Evolutionary conservation across 2,888 invertebrate species (phyloP), one percentile per base, ranked within the genome.

Genomic region (Chymomyza amoena): DNA sequence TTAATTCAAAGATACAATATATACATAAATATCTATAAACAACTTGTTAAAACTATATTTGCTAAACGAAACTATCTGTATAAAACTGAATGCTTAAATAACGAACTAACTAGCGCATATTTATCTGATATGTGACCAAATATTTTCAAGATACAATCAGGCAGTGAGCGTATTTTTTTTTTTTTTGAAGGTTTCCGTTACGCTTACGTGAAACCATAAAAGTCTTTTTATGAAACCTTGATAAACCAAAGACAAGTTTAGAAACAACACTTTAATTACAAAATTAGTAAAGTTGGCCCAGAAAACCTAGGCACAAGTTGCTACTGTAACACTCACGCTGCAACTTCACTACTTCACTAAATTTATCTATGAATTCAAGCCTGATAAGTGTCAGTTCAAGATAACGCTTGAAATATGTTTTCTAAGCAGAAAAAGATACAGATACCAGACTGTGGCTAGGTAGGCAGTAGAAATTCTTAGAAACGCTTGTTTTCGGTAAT

Each of bases 401-500:
- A 45, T 45, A 45, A 45, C 39, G 39, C 39, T 13, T 45, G 39
- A 45, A 45, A 45, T 45, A 13, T 45, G 39, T 45, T 45, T 45
- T 45, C 39, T 13, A 45, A 56, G n/a, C 15, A 54, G 7, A 51
- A 75, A 32, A 52, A 36, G 39, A 61, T 66, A 68, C 63, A 63
- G 56, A 59, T 64, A 54, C 20, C 52, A 45, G n/a, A 45, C 10
- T 45, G 39, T 45, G 13, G 10, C 2, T 45, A 45, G 36, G 7
- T 6, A 36, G 7, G 9, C 2, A 52, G 18, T 59, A 51, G 50
- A 59, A 65, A 59, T 77, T 79, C 79, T 57, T 6, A 60, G 72
- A 79, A 79, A 60, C 39, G 56, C 25, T 28, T 51, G 52, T 70
- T 54, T 54, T 16, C 16, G 66, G 77, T 64, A 78, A 78, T 76